phyloP scores from a whole-genome alignment of 2,113 vertebrate genomes.

The Benitochromis conjunctus region DNA sequence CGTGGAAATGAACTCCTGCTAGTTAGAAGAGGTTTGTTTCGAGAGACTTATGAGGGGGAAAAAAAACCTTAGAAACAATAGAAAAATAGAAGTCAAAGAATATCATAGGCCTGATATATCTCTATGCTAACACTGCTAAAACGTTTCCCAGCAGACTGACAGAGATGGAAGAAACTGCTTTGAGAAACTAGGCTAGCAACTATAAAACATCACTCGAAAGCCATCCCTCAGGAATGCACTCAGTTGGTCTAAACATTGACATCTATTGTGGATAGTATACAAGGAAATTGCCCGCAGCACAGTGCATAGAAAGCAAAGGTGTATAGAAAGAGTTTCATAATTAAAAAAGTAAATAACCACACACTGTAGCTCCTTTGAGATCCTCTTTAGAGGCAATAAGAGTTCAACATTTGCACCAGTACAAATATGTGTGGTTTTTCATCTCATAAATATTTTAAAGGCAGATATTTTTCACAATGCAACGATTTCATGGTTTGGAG shows the following conservation, averaged over 20 bases:
- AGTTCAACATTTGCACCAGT: background rate
- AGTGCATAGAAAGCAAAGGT: background rate
- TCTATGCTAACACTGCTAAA: background rate
- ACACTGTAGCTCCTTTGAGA: background rate
- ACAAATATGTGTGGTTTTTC: background rate
- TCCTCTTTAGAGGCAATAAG: background rate
- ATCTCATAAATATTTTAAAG: background rate
- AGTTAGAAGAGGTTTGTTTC: background rate
- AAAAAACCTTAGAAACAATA: background rate
- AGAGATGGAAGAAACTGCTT: conserved; percentile 2
- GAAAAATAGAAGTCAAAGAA: background rate
- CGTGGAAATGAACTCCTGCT: background rate
- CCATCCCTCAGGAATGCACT: background rate
- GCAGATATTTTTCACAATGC: background rate
- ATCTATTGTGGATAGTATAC: background rate
- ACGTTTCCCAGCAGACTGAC: background rate
- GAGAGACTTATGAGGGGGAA: background rate
- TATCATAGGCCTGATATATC: background rate
- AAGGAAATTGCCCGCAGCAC: background rate
- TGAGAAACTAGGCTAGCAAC: conserved; percentile 34
- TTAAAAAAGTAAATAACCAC: background rate
- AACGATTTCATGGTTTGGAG: background rate
- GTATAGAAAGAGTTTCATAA: background rate
- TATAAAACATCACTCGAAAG: conserved; percentile 16
- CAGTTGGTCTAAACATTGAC: background rate